Percentiles rank a stretch among this genome's conserved stretches.
These are phyloP conservation scores for Panulirus ornatus DNA, from an alignment of 1,140 invertebrate species.

Conservation along the genomic window DNA sequence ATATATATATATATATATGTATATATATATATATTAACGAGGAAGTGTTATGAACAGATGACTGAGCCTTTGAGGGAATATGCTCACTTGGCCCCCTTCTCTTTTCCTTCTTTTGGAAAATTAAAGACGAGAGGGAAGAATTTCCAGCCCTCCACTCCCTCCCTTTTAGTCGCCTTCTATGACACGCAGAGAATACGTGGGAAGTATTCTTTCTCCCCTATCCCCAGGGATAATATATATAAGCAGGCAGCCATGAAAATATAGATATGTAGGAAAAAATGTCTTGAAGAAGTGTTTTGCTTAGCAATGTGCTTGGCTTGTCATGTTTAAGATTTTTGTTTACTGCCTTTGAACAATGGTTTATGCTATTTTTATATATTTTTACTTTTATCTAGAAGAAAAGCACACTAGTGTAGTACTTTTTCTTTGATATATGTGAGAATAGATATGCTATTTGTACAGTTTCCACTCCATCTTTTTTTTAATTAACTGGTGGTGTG, in stretches of 20 bases:
- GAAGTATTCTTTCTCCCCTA: no score
- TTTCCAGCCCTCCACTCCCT: no score
- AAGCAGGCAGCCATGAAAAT: slow-evolving; percentile 17
- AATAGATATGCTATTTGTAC: not conserved
- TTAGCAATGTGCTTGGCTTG: not conserved
- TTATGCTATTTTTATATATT: slow-evolving; percentile 13
- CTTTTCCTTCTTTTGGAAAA: no score
- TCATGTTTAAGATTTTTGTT: slow-evolving; percentile 5
- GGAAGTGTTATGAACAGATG: no score
- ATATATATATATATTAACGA: no score
- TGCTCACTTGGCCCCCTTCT: no score
- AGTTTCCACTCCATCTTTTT: not conserved
- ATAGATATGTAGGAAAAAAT: slow-evolving; percentile 19
- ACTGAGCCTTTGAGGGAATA: no score
- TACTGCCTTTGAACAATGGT: not conserved
- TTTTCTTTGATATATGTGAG: not conserved
- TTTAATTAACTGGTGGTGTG: not conserved
- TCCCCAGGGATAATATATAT: slow-evolving; percentile 6
- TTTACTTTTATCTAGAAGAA: not conserved
- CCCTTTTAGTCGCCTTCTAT: no score
- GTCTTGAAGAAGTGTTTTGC: not conserved
- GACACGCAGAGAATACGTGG: no score
- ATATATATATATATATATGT: no score
- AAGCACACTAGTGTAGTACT: not conserved
- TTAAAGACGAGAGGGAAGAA: no score